Conservation (phyloP, 2,113 vertebrate genomes). For the Salminus brasiliensis region DNA sequence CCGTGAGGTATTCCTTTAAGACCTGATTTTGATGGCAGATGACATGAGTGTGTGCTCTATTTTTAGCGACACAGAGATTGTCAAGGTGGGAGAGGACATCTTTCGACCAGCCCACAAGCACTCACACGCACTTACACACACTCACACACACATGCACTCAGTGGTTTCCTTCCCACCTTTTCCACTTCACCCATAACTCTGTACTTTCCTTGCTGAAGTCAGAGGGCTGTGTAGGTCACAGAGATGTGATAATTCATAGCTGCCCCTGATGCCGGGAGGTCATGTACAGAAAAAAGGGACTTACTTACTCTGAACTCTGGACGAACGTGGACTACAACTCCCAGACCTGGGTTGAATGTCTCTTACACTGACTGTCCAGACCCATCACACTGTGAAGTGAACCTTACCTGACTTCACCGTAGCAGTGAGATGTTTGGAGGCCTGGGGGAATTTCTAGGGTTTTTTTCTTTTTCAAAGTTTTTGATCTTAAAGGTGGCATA, state of each 20-base stretch:
- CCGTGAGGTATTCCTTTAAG: not conserved
- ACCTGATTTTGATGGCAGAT: slow-evolving; percentile 16
- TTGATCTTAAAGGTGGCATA: too few species aligned
- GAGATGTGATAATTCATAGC: slow-evolving; percentile 8
- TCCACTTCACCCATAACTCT: not conserved
- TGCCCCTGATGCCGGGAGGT: slow-evolving; percentile 10
- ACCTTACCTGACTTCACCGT: not conserved
- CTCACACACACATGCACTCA: not conserved
- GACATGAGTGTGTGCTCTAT: slow-evolving; percentile 23
- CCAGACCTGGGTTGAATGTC: not conserved
- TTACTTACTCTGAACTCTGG: slow-evolving; percentile 11
- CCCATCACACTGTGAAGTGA: not conserved
- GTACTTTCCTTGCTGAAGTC: not conserved
- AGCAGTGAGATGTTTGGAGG: not conserved
- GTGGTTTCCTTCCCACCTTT: not conserved
- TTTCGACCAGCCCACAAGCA: not conserved
- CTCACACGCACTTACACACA: not conserved
- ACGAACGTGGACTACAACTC: slow-evolving; percentile 13
- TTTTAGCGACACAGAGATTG: slow-evolving; percentile 12
- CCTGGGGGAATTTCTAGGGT: not conserved
- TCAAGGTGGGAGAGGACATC: slow-evolving; percentile 19
- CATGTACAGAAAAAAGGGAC: not conserved
- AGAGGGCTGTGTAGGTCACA: not conserved
- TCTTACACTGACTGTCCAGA: not conserved
- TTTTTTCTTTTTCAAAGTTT: too few species aligned